These are phyloP conservation scores for Octomys mimax DNA, from an alignment of 2,797 vertebrate genomes.

Conservation along the genomic window DNA sequence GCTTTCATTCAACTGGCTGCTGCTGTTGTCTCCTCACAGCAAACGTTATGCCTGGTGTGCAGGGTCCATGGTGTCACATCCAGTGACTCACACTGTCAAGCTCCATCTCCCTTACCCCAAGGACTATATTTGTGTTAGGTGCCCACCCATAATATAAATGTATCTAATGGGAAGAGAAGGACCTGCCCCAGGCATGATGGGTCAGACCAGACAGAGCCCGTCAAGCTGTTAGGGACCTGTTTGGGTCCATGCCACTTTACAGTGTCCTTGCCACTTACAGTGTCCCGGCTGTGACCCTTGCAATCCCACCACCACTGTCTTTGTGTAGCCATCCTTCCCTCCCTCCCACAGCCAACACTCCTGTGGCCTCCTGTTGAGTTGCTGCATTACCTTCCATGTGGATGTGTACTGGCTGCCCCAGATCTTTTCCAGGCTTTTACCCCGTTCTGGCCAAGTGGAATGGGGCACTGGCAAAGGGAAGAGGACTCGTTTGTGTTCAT, in stretches of 20 bases:
- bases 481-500: neutral
- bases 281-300: neutral
- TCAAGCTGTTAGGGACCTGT: neutral
- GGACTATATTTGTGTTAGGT: neutral
- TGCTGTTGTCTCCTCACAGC: neutral
- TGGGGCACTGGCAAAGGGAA: neutral
- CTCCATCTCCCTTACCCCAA: neutral
- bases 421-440: neutral
- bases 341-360: fast-evolving
- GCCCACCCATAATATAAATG: neutral
- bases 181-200: neutral
- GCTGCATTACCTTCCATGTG: neutral
- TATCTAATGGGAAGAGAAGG: neutral
- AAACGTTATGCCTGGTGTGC: neutral
- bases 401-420: neutral
- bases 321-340: neutral
- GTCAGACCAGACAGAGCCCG: neutral
- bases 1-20: slow-evolving; percentile 24
- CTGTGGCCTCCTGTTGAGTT: neutral
- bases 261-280: neutral
- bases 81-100: neutral
- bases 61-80: neutral
- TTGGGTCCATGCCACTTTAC: neutral
- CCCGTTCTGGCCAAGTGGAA: neutral
- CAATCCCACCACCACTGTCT: neutral